Base-by-base conservation (phyloP, 2,888 invertebrate species). In the Hypercompe scribonia region DNA sequence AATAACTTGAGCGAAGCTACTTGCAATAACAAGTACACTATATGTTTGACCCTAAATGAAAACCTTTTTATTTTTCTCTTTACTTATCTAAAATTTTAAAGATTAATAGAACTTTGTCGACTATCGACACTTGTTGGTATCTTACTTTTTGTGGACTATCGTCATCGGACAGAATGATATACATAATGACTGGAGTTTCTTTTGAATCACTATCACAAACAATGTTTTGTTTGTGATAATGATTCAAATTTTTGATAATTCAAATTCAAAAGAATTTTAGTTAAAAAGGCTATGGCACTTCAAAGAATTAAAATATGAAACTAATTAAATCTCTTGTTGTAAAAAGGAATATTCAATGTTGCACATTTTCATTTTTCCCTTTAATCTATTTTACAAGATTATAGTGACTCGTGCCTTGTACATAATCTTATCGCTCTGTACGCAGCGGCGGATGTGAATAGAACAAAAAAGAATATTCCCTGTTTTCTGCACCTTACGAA, bases 371-470 rank as follows among this genome's bases (percentile, higher is more conserved):
- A 66, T 61, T 61, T 71, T 66, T 71, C 34, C 1, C 21, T 61
- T 71, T 61, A 67, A 67, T 61, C 71, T 39, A 50, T 71, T 71
- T 65, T 31, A 70, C 67, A 63, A 71, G 71, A 71, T 71, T 67
- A 71, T 66, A 61, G 54, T 31, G 24, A 50, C 54, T 65, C 71
- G 36, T 68, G 50, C 63, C 50, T n/a, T 58, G 46, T 42, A 31
- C 68, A 36, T 50, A 67, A 64, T 64, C 46, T 36, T 24, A 5
- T n/a, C 15, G 50, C 58, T 18, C 36, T 15, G 34, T 10, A 46
- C 34, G n/a, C 66, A 61, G 34, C 13, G 24, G 70, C 34, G 24
- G 33, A n/a, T 58, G n/a, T 58, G 65, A 71, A 42, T 42, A 61
- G 18, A 18, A 42, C 36, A 7, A 71, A 66, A 66, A 71, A 61